A percentile compares a stretch with the other conserved stretches of the same genome.
Evolutionary conservation across 1,140 invertebrate genomes (phyloP).

Genomic region (Calliphora vicina): DNA sequence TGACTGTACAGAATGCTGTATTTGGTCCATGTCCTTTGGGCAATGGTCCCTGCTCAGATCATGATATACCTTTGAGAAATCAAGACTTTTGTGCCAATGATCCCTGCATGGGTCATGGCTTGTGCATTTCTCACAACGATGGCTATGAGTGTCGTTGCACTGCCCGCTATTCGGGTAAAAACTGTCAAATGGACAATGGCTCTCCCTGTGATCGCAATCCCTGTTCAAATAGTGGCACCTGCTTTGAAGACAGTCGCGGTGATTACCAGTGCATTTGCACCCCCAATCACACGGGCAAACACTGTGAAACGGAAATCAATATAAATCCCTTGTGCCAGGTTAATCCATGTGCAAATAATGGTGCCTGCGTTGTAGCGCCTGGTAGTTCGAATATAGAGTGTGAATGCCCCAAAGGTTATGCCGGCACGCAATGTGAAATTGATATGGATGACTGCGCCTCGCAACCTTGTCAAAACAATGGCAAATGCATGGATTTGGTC

Average conservation of each 20-base stretch:
- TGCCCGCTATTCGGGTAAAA: slow-evolving; percentile 81
- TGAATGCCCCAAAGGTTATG: slow-evolving; percentile 73
- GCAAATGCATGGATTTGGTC: slow-evolving; percentile 79
- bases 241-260: slow-evolving; percentile 75
- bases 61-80: slow-evolving; percentile 66
- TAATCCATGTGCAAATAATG: slow-evolving; percentile 78
- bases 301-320: slow-evolving; percentile 81
- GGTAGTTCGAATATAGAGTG: slow-evolving; percentile 69
- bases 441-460: slow-evolving; percentile 76
- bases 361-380: slow-evolving; percentile 70
- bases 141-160: slow-evolving; percentile 82
- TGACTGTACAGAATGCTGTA: slow-evolving; percentile 71
- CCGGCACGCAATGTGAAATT: slow-evolving; percentile 72
- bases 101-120: slow-evolving; percentile 82
- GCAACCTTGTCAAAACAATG: slow-evolving; percentile 83
- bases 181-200: slow-evolving; percentile 82
- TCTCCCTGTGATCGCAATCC: slow-evolving; percentile 74
- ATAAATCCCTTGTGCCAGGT: slow-evolving; percentile 75
- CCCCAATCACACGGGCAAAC: slow-evolving; percentile 74
- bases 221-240: slow-evolving; percentile 80
- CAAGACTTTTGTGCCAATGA: slow-evolving; percentile 75
- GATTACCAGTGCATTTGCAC: slow-evolving; percentile 80
- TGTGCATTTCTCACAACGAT: slow-evolving; percentile 76
- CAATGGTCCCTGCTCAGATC: slow-evolving; percentile 72
- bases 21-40: slow-evolving; percentile 79